phyloP scores from a whole-genome alignment of 2,113 vertebrate genomes.

The Equus przewalskii region DNA sequence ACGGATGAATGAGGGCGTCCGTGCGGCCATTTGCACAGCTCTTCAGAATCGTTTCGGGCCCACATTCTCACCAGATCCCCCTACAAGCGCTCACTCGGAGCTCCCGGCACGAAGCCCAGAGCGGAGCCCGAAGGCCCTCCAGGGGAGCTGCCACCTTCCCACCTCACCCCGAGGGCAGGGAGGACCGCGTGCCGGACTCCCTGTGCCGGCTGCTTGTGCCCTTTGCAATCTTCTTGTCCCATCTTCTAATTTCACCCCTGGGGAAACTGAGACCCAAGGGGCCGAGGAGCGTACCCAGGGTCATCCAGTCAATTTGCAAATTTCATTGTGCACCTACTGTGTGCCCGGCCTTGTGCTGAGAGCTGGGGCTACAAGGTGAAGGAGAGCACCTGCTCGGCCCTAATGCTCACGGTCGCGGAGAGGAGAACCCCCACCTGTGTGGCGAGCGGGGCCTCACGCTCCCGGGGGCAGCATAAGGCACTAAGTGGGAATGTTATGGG shows the following conservation, averaged over 20 bases:
- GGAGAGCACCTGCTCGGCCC: too few relatives aligned
- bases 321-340: neutral
- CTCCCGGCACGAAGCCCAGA: neutral
- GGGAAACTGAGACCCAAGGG: neutral
- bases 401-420: neutral
- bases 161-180: neutral
- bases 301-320: neutral
- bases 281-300: fast-evolving
- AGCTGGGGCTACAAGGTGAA: neutral
- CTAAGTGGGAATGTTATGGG: too few relatives aligned
- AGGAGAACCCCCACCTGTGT: fast-evolving
- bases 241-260: neutral
- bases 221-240: neutral
- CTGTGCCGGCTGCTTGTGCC: fast-evolving
- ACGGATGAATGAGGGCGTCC: neutral
- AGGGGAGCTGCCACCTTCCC: fast-evolving
- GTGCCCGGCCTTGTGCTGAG: neutral
- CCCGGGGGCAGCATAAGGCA: neutral
- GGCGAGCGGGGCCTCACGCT: fast-evolving
- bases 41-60: fast-evolving
- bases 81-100: fast-evolving
- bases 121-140: neutral
- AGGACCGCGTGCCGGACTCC: neutral
- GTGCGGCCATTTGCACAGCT: fast-evolving
- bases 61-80: neutral